These are phyloP conservation scores for Danio choprae DNA, from an alignment of 2,797 vertebrate genomes.

Conservation along the genomic window DNA sequence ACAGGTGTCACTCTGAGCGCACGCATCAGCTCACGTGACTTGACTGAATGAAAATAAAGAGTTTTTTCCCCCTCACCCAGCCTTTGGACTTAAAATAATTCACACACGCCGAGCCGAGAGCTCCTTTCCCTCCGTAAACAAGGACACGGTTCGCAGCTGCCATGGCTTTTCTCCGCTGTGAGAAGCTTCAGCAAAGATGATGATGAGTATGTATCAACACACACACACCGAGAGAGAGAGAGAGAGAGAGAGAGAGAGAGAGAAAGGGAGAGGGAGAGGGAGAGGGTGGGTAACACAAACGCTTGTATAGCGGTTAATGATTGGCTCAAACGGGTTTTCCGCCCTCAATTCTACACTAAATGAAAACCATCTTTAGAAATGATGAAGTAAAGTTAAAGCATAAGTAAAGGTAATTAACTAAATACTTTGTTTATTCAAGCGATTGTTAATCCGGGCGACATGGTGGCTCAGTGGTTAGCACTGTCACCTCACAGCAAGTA, in stretches of 20 bases:
- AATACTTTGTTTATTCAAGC: too few relatives aligned
- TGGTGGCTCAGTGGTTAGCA: too few relatives aligned
- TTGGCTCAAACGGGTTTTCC: constrained; percentile 24
- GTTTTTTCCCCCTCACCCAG: constrained; percentile 81
- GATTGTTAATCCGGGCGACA: too few relatives aligned
- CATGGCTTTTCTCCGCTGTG: constrained; percentile 61
- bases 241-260: constrained; percentile 5
- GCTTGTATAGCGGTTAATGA: constrained; percentile 17
- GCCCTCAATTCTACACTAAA: constrained; percentile 13
- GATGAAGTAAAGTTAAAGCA: too few relatives aligned
- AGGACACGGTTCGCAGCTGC: constrained; percentile 78
- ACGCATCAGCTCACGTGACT: background rate
- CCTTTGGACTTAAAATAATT: constrained; percentile 83
- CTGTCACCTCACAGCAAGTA: too few relatives aligned
- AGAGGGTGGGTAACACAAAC: constrained; percentile 12
- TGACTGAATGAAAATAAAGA: constrained; percentile 5
- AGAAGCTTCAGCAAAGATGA: constrained; percentile 13
- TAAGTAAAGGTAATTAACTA: too few relatives aligned
- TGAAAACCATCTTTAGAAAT: background rate
- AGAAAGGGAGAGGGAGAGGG: background rate
- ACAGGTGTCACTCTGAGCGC: constrained; percentile 35
- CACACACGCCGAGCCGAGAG: constrained; percentile 88
- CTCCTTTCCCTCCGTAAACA: constrained; percentile 90
- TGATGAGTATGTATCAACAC: background rate
- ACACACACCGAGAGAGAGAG: constrained; percentile 4